Evolutionary conservation across 2,888 invertebrate genomes (phyloP), one percentile per base, ranked within the genome.

Genomic region (Trichopria drosophilae): DNA sequence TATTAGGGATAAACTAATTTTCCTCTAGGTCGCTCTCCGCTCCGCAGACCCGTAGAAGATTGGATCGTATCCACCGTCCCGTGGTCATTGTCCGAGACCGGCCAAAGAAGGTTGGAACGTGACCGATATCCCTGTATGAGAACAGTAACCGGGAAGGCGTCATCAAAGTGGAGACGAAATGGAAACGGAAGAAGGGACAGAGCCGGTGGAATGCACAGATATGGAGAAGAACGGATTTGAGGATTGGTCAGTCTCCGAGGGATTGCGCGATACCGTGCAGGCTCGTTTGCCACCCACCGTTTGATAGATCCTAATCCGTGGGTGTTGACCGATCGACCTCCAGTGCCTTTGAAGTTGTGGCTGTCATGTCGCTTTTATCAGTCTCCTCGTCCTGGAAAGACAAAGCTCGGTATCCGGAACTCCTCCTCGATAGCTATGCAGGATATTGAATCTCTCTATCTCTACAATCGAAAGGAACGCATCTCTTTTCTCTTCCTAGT

Each of bases 241-340:
- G 15, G 29, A 29, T 29, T 6, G 13, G 15, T 29, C 29, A 29
- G 12, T 13, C 3, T 4, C n/a, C 5, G 10, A 13, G n/a, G 29
- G 13, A 6, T 13, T 29, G 15, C 15, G 13, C 29, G 15, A 13
- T 29, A 12, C 12, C 29, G 28, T 13, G 28, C n/a, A 28, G 13
- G 44, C 48, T 55, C 46, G 50, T 55, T 54, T 60, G 51, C 54
- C 43, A 50, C 46, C 39, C 44, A 53, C 50, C 58, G 59, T 63
- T 64, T 60, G 59, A 61, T 58, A 63, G 60, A 51, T 62, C 53
- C 61, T 64, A 66, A 67, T 64, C 60, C 58, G 51, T 41, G 57
- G 58, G 62, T 59, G 61, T 65, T 62, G 64, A 59, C 59, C 65
- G 62, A 64, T 65, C 64, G 64, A 57, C 58, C 54, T 59, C 52